Evolutionary conservation across 2,797 vertebrate genomes (phyloP).

Genomic region (Cirrhinus molitorella): DNA sequence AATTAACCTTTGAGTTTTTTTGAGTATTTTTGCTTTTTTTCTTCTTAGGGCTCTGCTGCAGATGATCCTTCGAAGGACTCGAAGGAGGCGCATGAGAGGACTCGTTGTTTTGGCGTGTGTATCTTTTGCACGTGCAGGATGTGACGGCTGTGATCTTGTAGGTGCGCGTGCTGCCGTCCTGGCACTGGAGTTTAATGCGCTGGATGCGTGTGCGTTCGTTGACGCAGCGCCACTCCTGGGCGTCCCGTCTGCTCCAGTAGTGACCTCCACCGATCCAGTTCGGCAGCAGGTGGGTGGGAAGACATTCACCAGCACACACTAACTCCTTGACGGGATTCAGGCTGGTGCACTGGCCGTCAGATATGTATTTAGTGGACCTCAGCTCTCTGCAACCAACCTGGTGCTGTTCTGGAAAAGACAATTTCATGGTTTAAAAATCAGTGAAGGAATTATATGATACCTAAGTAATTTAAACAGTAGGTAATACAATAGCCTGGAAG

Average conservation of each 20-base stretch:
- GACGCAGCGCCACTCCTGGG: conserved; percentile 90
- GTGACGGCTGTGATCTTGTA: conserved; percentile 95
- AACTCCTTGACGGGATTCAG: conserved; percentile 93
- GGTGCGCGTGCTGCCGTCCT: conserved; percentile 90
- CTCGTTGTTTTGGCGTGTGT: conserved; percentile 90
- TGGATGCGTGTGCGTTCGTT: conserved; percentile 92
- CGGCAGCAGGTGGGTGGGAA: conserved; percentile 90
- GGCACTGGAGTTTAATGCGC: conserved; percentile 91
- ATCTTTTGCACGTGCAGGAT: conserved; percentile 94
- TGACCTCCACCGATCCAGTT: conserved; percentile 92
- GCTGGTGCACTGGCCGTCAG: conserved; percentile 96
- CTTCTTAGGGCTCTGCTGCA: conserved; percentile 45
- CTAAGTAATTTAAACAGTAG: too few species aligned
- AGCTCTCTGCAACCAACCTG: conserved; percentile 93
- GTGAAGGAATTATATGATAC: neutral
- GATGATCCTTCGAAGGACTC: conserved; percentile 71
- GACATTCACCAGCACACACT: conserved; percentile 94
- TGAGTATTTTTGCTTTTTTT: conserved; percentile 41
- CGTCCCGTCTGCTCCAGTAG: conserved; percentile 89
- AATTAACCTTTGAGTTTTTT: conserved; percentile 9
- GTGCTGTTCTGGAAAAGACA: conserved; percentile 78
- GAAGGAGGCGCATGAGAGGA: conserved; percentile 87
- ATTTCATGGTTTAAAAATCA: conserved; percentile 23
- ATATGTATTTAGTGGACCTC: conserved; percentile 96
- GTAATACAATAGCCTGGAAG: neutral